phyloP scores from a whole-genome alignment of 2,888 invertebrate genomes.

The Nomada ferruginata region DNA sequence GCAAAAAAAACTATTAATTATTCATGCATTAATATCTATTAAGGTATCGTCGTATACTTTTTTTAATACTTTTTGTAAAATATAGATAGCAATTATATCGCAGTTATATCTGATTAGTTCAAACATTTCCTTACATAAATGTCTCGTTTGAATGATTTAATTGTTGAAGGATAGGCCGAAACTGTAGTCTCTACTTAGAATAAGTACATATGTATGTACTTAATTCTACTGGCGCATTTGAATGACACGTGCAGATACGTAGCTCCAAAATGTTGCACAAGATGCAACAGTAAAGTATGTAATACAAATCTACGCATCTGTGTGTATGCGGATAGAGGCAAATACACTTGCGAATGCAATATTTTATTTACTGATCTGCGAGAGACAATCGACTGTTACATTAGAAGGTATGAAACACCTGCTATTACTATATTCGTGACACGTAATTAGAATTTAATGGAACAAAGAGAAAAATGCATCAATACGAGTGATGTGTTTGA shows the following conservation, averaged over 20 bases:
- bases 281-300: background rate
- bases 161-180: no score
- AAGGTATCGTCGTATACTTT: no score
- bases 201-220: background rate
- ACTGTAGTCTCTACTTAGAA: no score
- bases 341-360: background rate
- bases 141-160: no score
- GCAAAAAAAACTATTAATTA: no score
- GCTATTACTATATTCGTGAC: conserved; percentile 12
- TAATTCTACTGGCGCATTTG: background rate
- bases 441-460: conserved; percentile 28
- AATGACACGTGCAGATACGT: background rate
- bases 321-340: background rate
- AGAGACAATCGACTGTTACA: conserved; percentile 9
- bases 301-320: background rate
- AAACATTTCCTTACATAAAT: no score
- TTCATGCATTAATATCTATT: no score
- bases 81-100: no score
- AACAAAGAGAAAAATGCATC: conserved; percentile 8
- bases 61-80: no score
- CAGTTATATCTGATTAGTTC: no score
- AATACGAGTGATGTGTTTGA: background rate
- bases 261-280: background rate
- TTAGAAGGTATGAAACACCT: background rate
- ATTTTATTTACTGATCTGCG: background rate